These are phyloP conservation scores for Calidris pygmaea DNA, from an alignment of 2,113 vertebrate species.

Conservation along the genomic window DNA sequence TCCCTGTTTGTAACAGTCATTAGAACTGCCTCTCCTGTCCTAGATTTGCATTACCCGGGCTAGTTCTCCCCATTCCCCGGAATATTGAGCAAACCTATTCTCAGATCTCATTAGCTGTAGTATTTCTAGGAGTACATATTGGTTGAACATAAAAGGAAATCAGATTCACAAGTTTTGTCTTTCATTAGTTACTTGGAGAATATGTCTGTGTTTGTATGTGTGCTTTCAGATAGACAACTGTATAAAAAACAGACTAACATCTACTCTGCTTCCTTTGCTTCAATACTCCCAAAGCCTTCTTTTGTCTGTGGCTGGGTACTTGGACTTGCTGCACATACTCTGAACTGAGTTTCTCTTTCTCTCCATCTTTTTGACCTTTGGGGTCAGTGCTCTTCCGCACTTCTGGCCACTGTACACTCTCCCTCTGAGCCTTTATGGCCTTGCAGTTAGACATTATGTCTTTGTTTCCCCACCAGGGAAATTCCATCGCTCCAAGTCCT, in stretches of 20 bases:
- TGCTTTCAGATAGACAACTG: not conserved
- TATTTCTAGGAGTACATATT: not conserved
- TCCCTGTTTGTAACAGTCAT: not conserved
- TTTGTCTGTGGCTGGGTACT: not conserved
- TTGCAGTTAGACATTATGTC: not conserved
- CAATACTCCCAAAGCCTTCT: not conserved
- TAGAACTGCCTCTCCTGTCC: not conserved
- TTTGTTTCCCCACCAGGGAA: slow-evolving; percentile 4
- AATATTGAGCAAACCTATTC: not conserved
- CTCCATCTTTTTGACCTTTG: not conserved
- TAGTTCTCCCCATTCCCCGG: not conserved
- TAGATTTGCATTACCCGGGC: not conserved
- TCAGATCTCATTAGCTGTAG: not conserved
- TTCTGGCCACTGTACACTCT: not conserved
- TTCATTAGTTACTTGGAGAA: not conserved
- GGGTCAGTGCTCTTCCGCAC: not conserved
- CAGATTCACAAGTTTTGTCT: not conserved
- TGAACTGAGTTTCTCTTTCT: not conserved
- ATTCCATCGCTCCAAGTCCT: not conserved
- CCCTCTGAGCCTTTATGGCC: not conserved
- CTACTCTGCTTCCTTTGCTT: not conserved
- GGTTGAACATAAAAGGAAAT: not conserved
- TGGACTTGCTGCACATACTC: not conserved
- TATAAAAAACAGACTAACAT: not conserved
- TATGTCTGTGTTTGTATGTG: not conserved